Percentiles rank a stretch among this genome's conserved stretches.
Conservation (phyloP, 2,113 vertebrate genomes). For the Halcyon senegalensis region DNA sequence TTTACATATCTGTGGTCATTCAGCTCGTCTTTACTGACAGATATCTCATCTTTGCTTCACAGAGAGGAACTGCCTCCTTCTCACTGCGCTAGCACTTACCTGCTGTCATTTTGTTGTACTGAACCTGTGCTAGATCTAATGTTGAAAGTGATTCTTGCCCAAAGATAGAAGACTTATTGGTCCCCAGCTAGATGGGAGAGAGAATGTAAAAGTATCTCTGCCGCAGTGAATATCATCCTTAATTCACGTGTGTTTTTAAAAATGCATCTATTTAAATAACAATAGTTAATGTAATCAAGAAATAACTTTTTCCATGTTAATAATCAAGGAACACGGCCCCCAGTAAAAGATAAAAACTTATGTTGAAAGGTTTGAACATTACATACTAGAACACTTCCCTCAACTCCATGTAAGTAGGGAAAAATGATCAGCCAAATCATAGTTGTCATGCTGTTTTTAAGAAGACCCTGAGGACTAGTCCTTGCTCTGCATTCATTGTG, state of each 20-base stretch:
- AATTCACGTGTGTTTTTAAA: not conserved
- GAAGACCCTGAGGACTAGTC: not conserved
- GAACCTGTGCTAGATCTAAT: not conserved
- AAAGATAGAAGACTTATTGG: not conserved
- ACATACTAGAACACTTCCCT: not conserved
- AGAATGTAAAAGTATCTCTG: not conserved
- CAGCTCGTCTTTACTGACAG: not conserved
- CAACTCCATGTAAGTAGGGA: not conserved
- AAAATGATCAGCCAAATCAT: conserved; percentile 41
- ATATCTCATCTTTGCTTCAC: not conserved
- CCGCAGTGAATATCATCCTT: not conserved
- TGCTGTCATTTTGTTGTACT: not conserved
- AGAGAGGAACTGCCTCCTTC: not conserved
- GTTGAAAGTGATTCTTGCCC: not conserved
- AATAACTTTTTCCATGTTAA: not conserved
- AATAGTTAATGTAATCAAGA: not conserved
- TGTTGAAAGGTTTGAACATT: not conserved
- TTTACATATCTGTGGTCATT: not conserved
- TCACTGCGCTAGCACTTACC: not conserved
- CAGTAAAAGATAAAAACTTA: not conserved
- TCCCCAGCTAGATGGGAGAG: not conserved
- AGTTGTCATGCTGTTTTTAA: not conserved
- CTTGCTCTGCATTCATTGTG: not conserved
- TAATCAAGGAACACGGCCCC: not conserved
- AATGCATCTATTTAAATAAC: not conserved